Evolutionary conservation across 2,888 invertebrate species (phyloP).

Genomic region (Aporophyla lueneburgensis): DNA sequence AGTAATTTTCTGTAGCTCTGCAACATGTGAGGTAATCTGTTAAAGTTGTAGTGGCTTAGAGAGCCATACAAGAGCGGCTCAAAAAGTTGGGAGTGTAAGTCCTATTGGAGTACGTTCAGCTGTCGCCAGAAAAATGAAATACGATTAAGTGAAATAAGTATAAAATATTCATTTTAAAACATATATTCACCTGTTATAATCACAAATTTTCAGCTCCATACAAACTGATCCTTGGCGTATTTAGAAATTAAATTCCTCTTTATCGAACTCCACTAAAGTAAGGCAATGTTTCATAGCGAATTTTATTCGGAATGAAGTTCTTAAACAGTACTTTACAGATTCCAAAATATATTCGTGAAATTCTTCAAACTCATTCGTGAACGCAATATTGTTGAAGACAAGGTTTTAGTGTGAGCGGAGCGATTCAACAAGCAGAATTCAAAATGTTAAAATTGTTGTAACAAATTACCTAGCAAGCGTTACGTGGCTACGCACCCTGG

Average conservation of each 20-base stretch:
- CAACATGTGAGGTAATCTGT: no score
- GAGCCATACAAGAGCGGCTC: neutral
- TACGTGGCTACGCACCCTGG: neutral
- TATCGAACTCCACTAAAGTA: neutral
- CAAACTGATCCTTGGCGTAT: neutral
- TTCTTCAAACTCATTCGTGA: constrained; percentile 54
- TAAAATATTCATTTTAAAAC: neutral
- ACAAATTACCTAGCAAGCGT: neutral
- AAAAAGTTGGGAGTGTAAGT: neutral
- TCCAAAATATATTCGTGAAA: constrained; percentile 49
- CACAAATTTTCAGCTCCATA: neutral
- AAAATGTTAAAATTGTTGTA: neutral
- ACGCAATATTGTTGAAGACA: constrained; percentile 11
- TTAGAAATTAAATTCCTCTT: neutral
- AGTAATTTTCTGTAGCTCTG: neutral
- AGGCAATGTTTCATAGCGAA: constrained; percentile 17
- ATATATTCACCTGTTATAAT: neutral
- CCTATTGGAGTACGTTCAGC: neutral
- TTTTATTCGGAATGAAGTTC: constrained; percentile 46
- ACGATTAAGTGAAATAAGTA: neutral
- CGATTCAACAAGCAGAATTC: neutral
- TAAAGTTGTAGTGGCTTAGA: no score
- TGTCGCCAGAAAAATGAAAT: neutral
- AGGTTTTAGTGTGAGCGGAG: constrained; percentile 15
- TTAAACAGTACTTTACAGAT: constrained; percentile 39